phyloP scores from a whole-genome alignment of 2,797 vertebrate genomes.

The Pelobates cultripes region DNA sequence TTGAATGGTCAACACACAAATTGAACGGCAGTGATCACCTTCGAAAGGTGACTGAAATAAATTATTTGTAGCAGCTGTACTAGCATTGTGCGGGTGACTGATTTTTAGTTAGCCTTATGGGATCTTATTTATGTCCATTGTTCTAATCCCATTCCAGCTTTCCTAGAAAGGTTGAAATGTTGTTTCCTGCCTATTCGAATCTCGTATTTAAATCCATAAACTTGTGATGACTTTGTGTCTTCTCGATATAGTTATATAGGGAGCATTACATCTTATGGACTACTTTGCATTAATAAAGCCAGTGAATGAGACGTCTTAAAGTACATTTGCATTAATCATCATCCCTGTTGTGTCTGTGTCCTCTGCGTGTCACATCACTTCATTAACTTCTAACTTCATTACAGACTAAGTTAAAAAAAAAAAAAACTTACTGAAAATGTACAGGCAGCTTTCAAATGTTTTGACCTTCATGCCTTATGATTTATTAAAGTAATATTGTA shows the following conservation, averaged over 20 bases:
- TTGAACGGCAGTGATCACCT: conserved; percentile 15
- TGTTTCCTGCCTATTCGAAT: conserved; percentile 42
- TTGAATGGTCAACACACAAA: not conserved
- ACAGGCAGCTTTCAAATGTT: conserved; percentile 36
- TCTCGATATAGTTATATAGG: conserved; percentile 23
- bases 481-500: conserved; percentile 57
- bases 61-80: conserved; percentile 24
- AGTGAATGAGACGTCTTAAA: not conserved
- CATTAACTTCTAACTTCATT: conserved; percentile 61
- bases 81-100: conserved; percentile 34
- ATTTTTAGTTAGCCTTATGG: conserved; percentile 38
- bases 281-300: conserved; percentile 22
- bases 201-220: conserved; percentile 48
- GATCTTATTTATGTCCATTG: conserved; percentile 44
- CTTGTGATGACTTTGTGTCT: conserved; percentile 48
- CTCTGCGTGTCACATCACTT: conserved; percentile 53
- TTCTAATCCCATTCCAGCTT: conserved; percentile 41
- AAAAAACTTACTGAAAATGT: not conserved
- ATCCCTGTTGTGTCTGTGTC: not conserved
- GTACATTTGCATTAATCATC: conserved; percentile 31
- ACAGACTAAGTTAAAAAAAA: conserved; percentile 46
- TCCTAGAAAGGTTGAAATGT: conserved; percentile 46
- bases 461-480: conserved; percentile 58
- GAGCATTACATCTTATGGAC: conserved; percentile 10
- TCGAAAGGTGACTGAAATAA: conserved; percentile 37